Percentiles rank a stretch among this genome's conserved stretches.
phyloP scores from a whole-genome alignment of 2,797 vertebrate genomes.

The Peromyscus attwateri region DNA sequence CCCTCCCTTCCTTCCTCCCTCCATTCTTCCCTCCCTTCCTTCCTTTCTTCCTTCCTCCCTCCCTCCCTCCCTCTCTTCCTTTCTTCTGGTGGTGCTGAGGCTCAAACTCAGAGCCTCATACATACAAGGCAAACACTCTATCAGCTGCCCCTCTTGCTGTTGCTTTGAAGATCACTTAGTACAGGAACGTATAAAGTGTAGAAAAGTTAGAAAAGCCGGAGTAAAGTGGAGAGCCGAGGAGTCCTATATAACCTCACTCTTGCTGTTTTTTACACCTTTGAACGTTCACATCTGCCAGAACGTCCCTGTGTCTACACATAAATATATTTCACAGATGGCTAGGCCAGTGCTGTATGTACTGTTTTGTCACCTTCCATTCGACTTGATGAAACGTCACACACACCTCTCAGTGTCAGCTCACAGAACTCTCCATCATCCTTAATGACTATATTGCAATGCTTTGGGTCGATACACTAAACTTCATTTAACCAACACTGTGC shows the following conservation, averaged over 20 bases:
- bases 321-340: constrained; percentile 9
- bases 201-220: constrained; percentile 16
- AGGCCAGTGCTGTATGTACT: background rate
- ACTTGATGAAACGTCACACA: background rate
- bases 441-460: constrained; percentile 55
- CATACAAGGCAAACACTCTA: background rate
- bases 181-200: background rate
- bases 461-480: constrained; percentile 67
- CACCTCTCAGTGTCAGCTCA: constrained; percentile 57
- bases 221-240: background rate
- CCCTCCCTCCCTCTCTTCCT: too few species aligned
- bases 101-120: background rate
- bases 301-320: background rate
- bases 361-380: constrained; percentile 51
- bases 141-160: background rate
- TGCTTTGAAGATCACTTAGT: background rate
- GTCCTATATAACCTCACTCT: background rate
- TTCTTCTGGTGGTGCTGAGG: background rate
- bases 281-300: background rate
- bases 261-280: background rate
- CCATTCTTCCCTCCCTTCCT: fast-evolving
- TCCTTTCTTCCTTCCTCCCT: fast-evolving
- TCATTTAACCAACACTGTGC: constrained; percentile 64
- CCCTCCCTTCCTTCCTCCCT: too few species aligned
- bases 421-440: constrained; percentile 53